Evolutionary conservation across 1,140 invertebrate species (phyloP), one percentile per base, ranked within the genome.

Genomic region (Metopolophium dirhodum): DNA sequence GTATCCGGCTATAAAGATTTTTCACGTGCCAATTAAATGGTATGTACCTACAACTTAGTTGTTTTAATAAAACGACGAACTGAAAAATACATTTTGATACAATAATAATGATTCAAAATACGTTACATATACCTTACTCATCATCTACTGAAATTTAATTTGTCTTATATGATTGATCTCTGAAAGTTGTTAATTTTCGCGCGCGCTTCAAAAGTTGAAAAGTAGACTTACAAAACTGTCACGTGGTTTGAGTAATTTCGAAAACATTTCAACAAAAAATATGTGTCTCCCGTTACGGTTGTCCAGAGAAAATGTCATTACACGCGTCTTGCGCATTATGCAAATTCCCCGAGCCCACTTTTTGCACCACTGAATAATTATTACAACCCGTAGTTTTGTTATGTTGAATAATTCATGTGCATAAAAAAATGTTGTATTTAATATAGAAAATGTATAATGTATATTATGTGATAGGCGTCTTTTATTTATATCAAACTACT

Each of bases 341-440:
- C 35, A 88, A 88, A 88, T 37, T 14, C 0, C 49, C 30, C 8
- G 26, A 49, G 45, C 18, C 86, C 30, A 54, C n/a, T 54, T 88
- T 88, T 88, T 88, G 37, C n/a, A 88, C n/a, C 18, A 23, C n/a
- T 54, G 87, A 49, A 88, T 54, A 88, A 87, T 87, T 47, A 87
- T 49, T n/a, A 37, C 49, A 8, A 88, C 22, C 22, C 87, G n/a
- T 26, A 89, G 9, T 35, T 23, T 89, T 89, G 87, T 41, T 26
- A 89, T 35, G 35, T 89, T 57, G 49, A 89, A 89, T 89, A 89
- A 57, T 89, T 89, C 49, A 57, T 49, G 14, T 41, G 41, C 26
- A 47, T 30, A 30, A 41, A 85, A 37, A 45, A 85, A 45, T 41
- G 2, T 77, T n/a, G 61, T 77, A 18, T 35, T 77, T 77, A 77